Percentiles rank a stretch among this genome's conserved stretches.
Evolutionary conservation across 2,113 vertebrate species (phyloP).

Genomic region (Sinocyclocheilus maitianheensis): DNA sequence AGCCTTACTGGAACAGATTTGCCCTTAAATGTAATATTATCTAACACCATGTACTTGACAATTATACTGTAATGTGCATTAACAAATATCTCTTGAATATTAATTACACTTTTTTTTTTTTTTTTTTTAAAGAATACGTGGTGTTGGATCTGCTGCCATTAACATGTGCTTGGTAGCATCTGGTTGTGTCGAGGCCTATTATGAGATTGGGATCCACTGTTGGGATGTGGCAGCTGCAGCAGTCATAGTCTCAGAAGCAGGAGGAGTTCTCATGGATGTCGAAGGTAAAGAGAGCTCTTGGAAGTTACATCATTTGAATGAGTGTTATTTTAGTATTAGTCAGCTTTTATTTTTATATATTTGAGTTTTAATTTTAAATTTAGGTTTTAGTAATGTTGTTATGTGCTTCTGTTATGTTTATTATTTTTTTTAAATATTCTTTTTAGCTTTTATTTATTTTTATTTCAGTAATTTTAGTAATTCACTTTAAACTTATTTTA

Average conservation of each 20-base stretch:
- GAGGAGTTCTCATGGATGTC: slow-evolving; percentile 88
- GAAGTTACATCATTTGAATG: no score
- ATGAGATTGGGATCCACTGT: slow-evolving; percentile 92
- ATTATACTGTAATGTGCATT: neutral
- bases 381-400: no score
- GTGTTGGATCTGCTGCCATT: slow-evolving; percentile 87
- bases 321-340: no score
- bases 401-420: no score
- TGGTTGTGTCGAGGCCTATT: slow-evolving; percentile 89
- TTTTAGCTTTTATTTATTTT: neutral
- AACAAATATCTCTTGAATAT: neutral
- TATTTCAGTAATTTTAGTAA: neutral
- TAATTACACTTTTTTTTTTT: neutral
- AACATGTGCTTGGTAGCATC: slow-evolving; percentile 94
- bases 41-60: no score
- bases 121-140: slow-evolving; percentile 82
- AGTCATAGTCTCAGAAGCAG: slow-evolving; percentile 87
- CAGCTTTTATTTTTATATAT: no score
- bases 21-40: neutral
- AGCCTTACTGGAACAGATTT: neutral
- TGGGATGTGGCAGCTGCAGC: slow-evolving; percentile 92
- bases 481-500: neutral
- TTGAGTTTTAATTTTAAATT: no score
- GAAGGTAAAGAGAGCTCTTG: slow-evolving; percentile 70
- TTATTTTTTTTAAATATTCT: no score